These are phyloP conservation scores for Rhinopomastus cyanomelas DNA, from an alignment of 2,113 vertebrate genomes.

Conservation along the genomic window DNA sequence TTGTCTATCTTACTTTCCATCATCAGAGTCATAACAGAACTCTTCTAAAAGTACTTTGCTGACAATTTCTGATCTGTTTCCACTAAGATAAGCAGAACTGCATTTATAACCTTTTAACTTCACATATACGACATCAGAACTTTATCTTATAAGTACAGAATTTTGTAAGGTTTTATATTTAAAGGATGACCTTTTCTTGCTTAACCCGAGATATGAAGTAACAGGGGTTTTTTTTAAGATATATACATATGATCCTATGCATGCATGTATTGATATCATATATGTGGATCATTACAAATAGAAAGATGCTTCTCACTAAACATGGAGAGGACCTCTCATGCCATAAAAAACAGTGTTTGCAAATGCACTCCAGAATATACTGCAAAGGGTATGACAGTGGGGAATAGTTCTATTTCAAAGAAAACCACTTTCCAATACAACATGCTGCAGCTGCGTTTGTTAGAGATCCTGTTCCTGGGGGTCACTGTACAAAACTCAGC, in stretches of 20 bases:
- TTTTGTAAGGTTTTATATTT: not conserved
- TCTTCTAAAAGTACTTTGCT: not conserved
- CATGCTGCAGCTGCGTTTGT: not conserved
- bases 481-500: slow-evolving; percentile 6
- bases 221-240: not conserved
- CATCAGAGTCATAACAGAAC: not conserved
- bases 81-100: slow-evolving; percentile 26
- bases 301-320: not conserved
- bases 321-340: not conserved
- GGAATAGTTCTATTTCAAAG: not conserved
- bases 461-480: not conserved
- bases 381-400: not conserved
- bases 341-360: not conserved
- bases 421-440: not conserved
- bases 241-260: not conserved
- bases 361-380: not conserved
- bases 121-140: not conserved
- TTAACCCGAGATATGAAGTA: not conserved
- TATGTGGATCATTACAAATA: fast-evolving
- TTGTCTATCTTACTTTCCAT: slow-evolving; percentile 9
- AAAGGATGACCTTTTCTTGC: not conserved
- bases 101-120: slow-evolving; percentile 38
- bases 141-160: not conserved
- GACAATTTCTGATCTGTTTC: slow-evolving; percentile 32
- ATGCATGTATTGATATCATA: not conserved